Conservation (phyloP, 1,140 invertebrate genomes). For the Arctopsyche grandis region DNA sequence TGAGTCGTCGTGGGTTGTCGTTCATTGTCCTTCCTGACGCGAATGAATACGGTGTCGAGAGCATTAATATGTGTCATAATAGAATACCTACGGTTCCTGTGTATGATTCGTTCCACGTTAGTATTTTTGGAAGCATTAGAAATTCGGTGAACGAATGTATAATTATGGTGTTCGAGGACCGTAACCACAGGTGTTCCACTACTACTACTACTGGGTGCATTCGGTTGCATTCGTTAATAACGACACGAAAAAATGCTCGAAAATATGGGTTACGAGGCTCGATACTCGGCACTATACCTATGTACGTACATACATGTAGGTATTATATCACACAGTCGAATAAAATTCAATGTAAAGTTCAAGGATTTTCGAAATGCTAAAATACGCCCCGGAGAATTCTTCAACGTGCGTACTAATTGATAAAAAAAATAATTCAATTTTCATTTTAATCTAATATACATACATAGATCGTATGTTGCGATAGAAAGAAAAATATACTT, state of each 20-base stretch:
- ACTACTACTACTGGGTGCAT: constrained; percentile 4
- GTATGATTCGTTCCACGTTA: neutral
- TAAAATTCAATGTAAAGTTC: constrained; percentile 11
- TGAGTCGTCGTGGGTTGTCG: neutral
- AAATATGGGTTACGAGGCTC: constrained; percentile 2
- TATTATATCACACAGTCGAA: neutral
- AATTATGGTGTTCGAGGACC: constrained; percentile 8
- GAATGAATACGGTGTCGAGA: neutral
- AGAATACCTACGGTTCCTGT: constrained; percentile 1
- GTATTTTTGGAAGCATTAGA: neutral
- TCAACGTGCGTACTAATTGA: no score
- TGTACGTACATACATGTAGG: no score
- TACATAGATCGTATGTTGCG: no score
- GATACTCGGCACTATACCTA: no score
- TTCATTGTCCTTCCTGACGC: neutral
- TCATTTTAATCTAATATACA: no score
- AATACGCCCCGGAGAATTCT: neutral
- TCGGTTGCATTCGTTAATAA: neutral
- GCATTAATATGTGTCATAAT: constrained; percentile 16
- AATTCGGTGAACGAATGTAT: constrained; percentile 18
- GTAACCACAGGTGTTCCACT: constrained; percentile 22
- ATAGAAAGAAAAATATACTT: no score
- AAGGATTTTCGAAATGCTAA: neutral
- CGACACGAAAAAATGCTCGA: neutral
- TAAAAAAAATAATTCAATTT: no score